Evolutionary conservation across 2,113 vertebrate species (phyloP).

Genomic region (Vulpes ferrilata): DNA sequence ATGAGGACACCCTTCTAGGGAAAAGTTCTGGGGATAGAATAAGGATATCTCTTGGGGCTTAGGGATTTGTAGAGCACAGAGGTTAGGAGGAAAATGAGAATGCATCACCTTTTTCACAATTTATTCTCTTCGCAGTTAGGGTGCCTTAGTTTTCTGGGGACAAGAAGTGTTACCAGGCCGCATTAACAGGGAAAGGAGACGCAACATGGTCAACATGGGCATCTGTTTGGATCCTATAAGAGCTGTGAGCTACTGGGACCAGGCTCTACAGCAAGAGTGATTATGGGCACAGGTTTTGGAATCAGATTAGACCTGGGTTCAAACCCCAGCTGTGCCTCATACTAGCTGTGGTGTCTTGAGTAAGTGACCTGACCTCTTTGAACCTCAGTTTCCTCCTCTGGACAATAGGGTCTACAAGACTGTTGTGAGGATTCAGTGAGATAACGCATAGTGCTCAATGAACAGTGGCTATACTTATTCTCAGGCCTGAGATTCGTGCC

Average conservation of each 20-base stretch:
- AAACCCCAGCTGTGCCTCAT: not conserved
- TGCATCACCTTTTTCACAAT: not conserved
- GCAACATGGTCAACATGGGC: not conserved
- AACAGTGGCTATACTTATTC: not conserved
- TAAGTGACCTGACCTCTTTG: not conserved
- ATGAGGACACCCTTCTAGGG: not conserved
- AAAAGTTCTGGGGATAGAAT: not conserved
- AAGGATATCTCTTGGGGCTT: not conserved
- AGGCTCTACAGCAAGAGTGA: not conserved
- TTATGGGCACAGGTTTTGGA: not conserved
- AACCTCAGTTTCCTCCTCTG: not conserved
- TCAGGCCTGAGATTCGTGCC: not conserved
- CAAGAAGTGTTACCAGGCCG: not conserved
- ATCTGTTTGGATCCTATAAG: not conserved
- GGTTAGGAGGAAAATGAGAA: not conserved
- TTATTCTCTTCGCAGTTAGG: not conserved
- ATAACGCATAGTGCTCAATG: not conserved
- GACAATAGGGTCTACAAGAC: not conserved
- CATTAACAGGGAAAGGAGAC: not conserved
- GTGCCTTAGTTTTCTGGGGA: slow-evolving; percentile 30
- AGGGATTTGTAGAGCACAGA: not conserved
- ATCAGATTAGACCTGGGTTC: not conserved
- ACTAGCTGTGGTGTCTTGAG: not conserved
- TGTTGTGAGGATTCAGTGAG: not conserved
- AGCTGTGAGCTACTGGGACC: not conserved